Evolutionary conservation across 1,140 invertebrate species (phyloP).

Genomic region (Cecropterus lyciades): DNA sequence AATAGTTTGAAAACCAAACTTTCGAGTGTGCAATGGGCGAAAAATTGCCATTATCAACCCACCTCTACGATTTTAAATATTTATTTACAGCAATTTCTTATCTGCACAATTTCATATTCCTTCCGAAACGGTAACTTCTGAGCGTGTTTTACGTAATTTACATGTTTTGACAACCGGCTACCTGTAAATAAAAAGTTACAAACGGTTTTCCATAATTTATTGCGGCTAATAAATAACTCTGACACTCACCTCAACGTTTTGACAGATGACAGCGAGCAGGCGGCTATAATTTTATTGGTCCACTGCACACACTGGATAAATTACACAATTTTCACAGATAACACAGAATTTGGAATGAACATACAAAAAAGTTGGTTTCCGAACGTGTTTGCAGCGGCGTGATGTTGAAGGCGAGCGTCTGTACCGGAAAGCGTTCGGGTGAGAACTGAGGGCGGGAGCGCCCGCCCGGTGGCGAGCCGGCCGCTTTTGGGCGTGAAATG

Average conservation of each 20-base stretch:
- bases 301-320: conserved; percentile 28
- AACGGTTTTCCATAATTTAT: conserved; percentile 40
- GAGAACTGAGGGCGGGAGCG: conserved; percentile 58
- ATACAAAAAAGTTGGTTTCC: conserved; percentile 19
- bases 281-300: conserved; percentile 28
- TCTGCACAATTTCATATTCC: neutral
- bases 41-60: too few species aligned
- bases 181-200: conserved; percentile 35
- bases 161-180: conserved; percentile 31
- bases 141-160: conserved; percentile 8
- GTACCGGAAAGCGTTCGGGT: conserved; percentile 30
- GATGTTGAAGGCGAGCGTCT: conserved; percentile 39
- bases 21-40: too few species aligned
- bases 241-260: conserved; percentile 62
- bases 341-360: neutral
- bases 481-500: conserved; percentile 22
- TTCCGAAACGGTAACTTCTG: conserved; percentile 1
- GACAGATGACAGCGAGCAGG: conserved; percentile 60
- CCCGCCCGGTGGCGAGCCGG: conserved; percentile 36
- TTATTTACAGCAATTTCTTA: neutral
- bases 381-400: conserved; percentile 28
- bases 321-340: conserved; percentile 13
- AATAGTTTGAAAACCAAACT: too few species aligned
- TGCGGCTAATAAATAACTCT: conserved; percentile 40
- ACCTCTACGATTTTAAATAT: too few species aligned